Evolutionary conservation across 1,140 invertebrate genomes (phyloP).

Genomic region (Oedothorax gibbosus): DNA sequence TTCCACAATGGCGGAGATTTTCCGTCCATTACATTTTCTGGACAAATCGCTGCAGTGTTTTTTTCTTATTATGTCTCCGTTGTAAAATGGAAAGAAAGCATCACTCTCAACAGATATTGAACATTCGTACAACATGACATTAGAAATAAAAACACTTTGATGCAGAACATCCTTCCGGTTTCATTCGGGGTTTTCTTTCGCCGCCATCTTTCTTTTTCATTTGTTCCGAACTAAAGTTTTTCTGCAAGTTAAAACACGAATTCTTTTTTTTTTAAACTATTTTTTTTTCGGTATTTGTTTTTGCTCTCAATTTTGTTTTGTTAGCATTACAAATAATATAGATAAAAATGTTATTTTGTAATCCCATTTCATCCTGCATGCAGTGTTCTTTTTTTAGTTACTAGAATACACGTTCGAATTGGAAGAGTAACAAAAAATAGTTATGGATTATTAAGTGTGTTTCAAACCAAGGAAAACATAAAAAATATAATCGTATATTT

Average conservation of each 20-base stretch:
- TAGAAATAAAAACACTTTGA: constrained; percentile 15
- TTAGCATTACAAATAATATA: too few species aligned
- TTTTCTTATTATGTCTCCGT: neutral
- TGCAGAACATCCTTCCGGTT: constrained; percentile 17
- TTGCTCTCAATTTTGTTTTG: neutral
- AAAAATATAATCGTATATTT: too few species aligned
- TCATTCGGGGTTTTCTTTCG: neutral
- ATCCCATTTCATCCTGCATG: neutral
- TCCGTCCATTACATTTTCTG: constrained; percentile 24
- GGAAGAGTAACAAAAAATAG: too few species aligned
- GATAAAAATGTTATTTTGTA: too few species aligned
- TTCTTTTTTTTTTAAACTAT: neutral
- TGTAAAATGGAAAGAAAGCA: neutral
- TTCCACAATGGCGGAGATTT: constrained; percentile 5
- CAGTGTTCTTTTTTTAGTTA: neutral
- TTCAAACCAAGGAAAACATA: too few species aligned
- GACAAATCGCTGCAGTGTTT: constrained; percentile 4
- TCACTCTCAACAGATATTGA: constrained; percentile 14
- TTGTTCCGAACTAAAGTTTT: neutral
- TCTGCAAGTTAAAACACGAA: neutral
- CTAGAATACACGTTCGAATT: neutral
- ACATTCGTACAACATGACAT: neutral
- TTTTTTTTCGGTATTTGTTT: neutral
- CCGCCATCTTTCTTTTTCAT: neutral
- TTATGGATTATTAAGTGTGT: too few species aligned